Evolutionary conservation across 2,113 vertebrate species (phyloP).

Genomic region (Noturus placidus): DNA sequence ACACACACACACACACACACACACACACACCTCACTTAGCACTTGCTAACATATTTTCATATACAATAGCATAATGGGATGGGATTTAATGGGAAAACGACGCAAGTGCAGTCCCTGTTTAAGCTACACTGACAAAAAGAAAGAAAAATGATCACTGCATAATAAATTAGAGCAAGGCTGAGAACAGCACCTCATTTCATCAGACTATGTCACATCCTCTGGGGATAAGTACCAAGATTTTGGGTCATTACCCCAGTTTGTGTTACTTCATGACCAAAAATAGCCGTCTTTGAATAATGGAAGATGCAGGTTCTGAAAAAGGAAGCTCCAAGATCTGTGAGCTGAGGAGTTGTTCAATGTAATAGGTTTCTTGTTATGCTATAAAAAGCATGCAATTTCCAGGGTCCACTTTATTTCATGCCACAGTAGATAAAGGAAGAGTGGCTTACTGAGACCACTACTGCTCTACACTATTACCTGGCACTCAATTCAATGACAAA

Average conservation of each 20-base stretch:
- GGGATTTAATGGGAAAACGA: no score
- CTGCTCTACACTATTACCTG: not conserved
- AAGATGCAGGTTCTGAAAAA: not conserved
- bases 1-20: not conserved
- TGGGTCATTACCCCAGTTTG: slow-evolving; percentile 20
- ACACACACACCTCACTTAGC: not conserved
- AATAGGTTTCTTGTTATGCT: slow-evolving; percentile 1
- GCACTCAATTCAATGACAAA: not conserved
- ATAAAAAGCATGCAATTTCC: not conserved
- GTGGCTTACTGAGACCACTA: not conserved
- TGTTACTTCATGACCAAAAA: not conserved
- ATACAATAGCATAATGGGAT: not conserved
- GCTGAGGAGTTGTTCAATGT: not conserved
- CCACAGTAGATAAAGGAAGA: slow-evolving; percentile 1
- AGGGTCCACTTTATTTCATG: slow-evolving; percentile 10
- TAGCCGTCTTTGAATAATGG: slow-evolving; percentile 1
- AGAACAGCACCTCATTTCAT: slow-evolving; percentile 18
- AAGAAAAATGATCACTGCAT: not conserved
- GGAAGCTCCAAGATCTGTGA: not conserved
- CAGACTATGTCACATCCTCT: not conserved
- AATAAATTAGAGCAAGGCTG: slow-evolving; percentile 26
- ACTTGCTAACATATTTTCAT: slow-evolving; percentile 2
- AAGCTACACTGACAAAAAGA: slow-evolving; percentile 4
- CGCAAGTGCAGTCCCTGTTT: slow-evolving; percentile 18
- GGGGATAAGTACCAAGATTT: not conserved